Evolutionary conservation across 2,888 invertebrate genomes (phyloP), one percentile per base, ranked within the genome.

Genomic region (Altica lythri): DNA sequence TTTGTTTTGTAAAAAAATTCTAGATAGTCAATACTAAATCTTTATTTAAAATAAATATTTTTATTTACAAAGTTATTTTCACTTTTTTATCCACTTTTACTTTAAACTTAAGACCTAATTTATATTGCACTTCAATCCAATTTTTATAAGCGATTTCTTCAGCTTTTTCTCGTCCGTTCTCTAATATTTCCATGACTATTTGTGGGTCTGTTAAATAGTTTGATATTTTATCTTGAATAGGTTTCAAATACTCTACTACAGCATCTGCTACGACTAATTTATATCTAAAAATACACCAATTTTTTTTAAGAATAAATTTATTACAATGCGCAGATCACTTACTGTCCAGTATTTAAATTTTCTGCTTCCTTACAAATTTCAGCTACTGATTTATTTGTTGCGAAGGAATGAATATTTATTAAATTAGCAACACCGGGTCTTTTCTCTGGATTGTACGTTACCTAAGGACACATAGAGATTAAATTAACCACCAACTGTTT

Each of bases 341-440:
- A 87, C 81, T 85, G 81, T 67, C 85, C 89, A 38, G 94, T 95
- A 72, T 89, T 86, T 32, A 91, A 71, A 6, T 78, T 78, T 51
- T 77, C 73, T 12, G 79, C 82, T 72, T 91, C 86, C 59, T 80
- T 78, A 62, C 88, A 85, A 55, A 90, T 88, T 64, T 87, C 81
- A 60, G 88, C 84, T 2, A 86, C 79, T 44, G 81, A 73, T 73
- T 82, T 79, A 37, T 84, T 88, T 12, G 85, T 83, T 13, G 90
- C 78, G 51, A 90, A 80, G 42, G 91, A 86, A 78, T 95, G 92
- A 58, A 96, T 88, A 50, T 81, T 79, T 59, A 98, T 81, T 50
- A 99, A 80, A 80, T 98, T 98, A 42, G 95, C 82, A 10, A 99
- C 90, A 16, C 94, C 98, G 0, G 93, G 90, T 58, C 98, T 81